Conservation (phyloP, 2,888 invertebrate genomes). For the Apomyelois bistriatella region DNA sequence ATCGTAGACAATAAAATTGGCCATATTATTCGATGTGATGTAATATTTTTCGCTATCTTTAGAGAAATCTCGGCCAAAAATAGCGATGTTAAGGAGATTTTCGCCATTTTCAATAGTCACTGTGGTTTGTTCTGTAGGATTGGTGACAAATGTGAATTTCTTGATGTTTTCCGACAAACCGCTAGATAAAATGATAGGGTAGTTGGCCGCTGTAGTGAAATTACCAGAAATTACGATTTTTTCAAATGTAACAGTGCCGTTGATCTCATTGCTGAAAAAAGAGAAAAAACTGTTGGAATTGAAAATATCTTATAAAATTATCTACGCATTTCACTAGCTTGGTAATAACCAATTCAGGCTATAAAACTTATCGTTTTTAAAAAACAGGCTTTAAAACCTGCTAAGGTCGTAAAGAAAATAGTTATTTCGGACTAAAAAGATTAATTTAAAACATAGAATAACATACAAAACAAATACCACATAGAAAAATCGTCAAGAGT, state of each 20-base stretch:
- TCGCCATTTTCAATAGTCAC: conserved; percentile 33
- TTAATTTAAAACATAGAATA: too few relatives aligned
- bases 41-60: conserved; percentile 35
- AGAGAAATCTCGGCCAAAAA: conserved; percentile 47
- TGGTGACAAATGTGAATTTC: conserved; percentile 33
- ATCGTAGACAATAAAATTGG: conserved; percentile 34
- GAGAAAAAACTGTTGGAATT: not conserved
- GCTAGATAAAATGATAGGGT: conserved; percentile 45
- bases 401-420: too few relatives aligned
- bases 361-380: too few relatives aligned
- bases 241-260: conserved; percentile 41
- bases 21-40: conserved; percentile 21
- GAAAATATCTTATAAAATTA: not conserved
- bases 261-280: conserved; percentile 45
- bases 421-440: too few relatives aligned
- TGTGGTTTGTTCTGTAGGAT: conserved; percentile 31
- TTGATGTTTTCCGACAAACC: conserved; percentile 24
- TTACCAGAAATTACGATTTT: conserved; percentile 45
- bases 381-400: too few relatives aligned
- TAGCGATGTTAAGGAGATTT: conserved; percentile 44
- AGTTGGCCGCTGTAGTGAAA: conserved; percentile 41
- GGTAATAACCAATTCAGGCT: too few relatives aligned
- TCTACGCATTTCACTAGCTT: too few relatives aligned
- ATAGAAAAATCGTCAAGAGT: too few relatives aligned
- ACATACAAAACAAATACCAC: too few relatives aligned